Evolutionary conservation across 1,140 invertebrate species (phyloP), one percentile per base, ranked within the genome.

Genomic region (Temnothorax nylanderi): DNA sequence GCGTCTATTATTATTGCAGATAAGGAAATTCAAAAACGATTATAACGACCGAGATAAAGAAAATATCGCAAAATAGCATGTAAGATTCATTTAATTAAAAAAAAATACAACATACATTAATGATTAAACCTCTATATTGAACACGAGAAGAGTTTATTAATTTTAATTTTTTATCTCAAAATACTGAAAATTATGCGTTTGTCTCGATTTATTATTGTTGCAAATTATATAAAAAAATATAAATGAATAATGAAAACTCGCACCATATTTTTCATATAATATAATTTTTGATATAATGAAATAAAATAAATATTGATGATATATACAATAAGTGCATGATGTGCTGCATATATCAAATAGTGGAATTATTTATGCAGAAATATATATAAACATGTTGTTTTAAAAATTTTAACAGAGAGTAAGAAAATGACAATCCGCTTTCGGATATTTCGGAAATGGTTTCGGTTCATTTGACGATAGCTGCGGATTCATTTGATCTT

Each of bases 401-500:
- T 4, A 65, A n/a, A 13, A 58, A 56, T 49, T 60, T 4, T 26
- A 8, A 8, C 21, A 47, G 11, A 13, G 37, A 75, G 13, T 7
- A 21, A 54, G 0, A 58, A 47, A 44, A 56, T 26, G 44, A 67
- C n/a, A 80, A 26, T 56, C 13, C 3, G 21, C 32, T 72, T 47
- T 18, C 7, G 37, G 21, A 47, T 60, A 21, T 82, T 75, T 44
- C 32, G 21, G 18, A 18, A 60, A 34, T 34, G n/a, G 11, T 87
- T 51, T 44, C n/a, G 47, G 21, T 41, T 58, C 8, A 18, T 34
- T 58, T 51, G 26, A 75, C 32, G 44, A 54, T 32, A 51, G 32
- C 16, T 49, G 13, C 7, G 4, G 41, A 74, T 60, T 54, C 2
- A 37, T 47, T 8, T 21, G 72, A 77, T 85, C 58, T 85, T 77